Conservation (phyloP, 2,113 vertebrate species). For the Poeciliopsis turrubarensis region DNA sequence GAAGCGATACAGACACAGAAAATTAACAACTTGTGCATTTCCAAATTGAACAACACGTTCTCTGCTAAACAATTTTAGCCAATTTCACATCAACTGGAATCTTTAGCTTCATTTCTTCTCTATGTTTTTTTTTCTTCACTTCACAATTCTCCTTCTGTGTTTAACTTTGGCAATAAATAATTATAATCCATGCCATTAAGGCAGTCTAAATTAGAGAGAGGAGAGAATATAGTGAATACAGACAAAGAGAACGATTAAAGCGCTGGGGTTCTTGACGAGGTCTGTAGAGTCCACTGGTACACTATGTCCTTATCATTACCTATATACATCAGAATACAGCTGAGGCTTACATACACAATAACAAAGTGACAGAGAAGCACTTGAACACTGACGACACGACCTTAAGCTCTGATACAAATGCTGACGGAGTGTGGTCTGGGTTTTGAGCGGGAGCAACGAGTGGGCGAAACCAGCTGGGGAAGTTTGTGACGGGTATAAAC, state of each 20-base stretch:
- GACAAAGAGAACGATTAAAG: slow-evolving; percentile 78
- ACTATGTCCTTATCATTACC: slow-evolving; percentile 74
- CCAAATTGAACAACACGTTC: slow-evolving; percentile 87
- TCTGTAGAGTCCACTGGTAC: slow-evolving; percentile 75
- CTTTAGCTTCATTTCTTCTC: slow-evolving; percentile 78
- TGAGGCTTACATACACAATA: slow-evolving; percentile 79
- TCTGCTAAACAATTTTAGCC: slow-evolving; percentile 87
- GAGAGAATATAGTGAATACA: slow-evolving; percentile 73
- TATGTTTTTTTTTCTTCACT: slow-evolving; percentile 27
- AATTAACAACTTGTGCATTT: slow-evolving; percentile 93
- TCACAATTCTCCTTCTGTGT: slow-evolving; percentile 63
- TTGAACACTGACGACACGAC: slow-evolving; percentile 70
- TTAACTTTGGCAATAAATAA: slow-evolving; percentile 82
- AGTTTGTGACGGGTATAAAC: slow-evolving; percentile 43
- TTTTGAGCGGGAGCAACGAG: background rate
- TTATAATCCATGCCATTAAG: slow-evolving; percentile 76
- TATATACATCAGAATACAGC: slow-evolving; percentile 78
- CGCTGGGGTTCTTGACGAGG: slow-evolving; percentile 69
- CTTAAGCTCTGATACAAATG: slow-evolving; percentile 64
- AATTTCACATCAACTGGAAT: slow-evolving; percentile 63
- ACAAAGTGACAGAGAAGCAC: slow-evolving; percentile 79
- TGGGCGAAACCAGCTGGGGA: slow-evolving; percentile 7
- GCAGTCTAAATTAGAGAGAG: slow-evolving; percentile 75
- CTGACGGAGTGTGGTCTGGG: slow-evolving; percentile 48
- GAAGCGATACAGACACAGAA: slow-evolving; percentile 79